phyloP scores from a whole-genome alignment of 1,140 invertebrate species.

The Sinonovacula constricta region DNA sequence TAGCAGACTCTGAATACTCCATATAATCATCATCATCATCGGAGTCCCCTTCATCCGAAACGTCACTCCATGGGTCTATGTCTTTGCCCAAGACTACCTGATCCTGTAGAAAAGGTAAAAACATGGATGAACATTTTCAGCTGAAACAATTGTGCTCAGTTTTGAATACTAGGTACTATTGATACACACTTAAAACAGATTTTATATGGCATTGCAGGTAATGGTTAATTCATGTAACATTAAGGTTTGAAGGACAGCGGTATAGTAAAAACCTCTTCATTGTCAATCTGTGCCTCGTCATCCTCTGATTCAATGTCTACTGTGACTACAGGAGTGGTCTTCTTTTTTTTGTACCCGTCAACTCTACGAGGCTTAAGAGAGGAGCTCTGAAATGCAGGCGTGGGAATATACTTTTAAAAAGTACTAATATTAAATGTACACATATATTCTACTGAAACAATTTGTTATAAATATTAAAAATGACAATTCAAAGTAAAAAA shows the following conservation, averaged over 20 bases:
- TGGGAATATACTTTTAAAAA: not conserved
- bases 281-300: not conserved
- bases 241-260: not conserved
- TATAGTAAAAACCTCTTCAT: not conserved
- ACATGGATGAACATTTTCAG: not conserved
- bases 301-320: slow-evolving; percentile 9
- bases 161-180: not conserved
- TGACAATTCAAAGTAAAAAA: too few species aligned
- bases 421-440: too few species aligned
- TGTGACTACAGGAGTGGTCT: slow-evolving; percentile 1
- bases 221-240: not conserved
- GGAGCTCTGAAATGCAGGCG: slow-evolving; percentile 16
- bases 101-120: not conserved
- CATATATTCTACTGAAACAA: too few species aligned
- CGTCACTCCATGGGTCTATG: not conserved
- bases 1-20: slow-evolving; percentile 17
- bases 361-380: slow-evolving; percentile 6
- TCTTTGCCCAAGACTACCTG: slow-evolving; percentile 7
- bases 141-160: not conserved
- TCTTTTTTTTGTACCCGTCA: not conserved
- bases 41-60: not conserved
- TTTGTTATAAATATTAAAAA: too few species aligned
- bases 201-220: not conserved
- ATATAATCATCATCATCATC: slow-evolving; percentile 12
- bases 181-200: not conserved